A percentile compares a stretch with the other conserved stretches of the same genome.
Conservation (phyloP, 2,113 vertebrate genomes). For the Epinephelus lanceolatus region DNA sequence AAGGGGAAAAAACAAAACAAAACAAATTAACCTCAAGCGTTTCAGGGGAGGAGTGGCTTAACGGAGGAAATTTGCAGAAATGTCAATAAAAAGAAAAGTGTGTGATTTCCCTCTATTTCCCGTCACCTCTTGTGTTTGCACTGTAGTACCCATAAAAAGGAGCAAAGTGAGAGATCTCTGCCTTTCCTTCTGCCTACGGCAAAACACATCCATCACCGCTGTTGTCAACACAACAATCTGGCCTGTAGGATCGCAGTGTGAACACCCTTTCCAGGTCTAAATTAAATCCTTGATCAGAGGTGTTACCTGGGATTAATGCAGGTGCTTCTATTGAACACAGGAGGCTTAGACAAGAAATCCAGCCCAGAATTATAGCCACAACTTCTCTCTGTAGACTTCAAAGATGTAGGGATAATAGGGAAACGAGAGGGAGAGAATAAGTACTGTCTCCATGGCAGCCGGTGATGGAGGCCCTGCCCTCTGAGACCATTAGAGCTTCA, state of each 20-base stretch:
- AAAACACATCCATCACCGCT: slow-evolving; percentile 73
- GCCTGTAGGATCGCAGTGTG: slow-evolving; percentile 58
- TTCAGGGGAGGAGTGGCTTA: slow-evolving; percentile 8
- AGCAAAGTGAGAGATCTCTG: slow-evolving; percentile 60
- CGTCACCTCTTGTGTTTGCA: slow-evolving; percentile 32
- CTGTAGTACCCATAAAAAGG: slow-evolving; percentile 8
- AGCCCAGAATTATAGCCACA: slow-evolving; percentile 47
- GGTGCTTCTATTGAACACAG: slow-evolving; percentile 51
- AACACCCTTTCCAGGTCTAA: slow-evolving; percentile 70
- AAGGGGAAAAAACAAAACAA: not conserved
- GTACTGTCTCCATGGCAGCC: slow-evolving; percentile 62
- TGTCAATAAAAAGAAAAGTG: slow-evolving; percentile 40
- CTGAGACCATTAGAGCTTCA: slow-evolving; percentile 35
- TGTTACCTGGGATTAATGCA: slow-evolving; percentile 80
- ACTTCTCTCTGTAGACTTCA: slow-evolving; percentile 46
- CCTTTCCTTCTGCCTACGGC: slow-evolving; percentile 46
- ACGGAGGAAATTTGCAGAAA: slow-evolving; percentile 35
- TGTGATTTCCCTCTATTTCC: slow-evolving; percentile 37
- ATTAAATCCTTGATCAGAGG: slow-evolving; percentile 80
- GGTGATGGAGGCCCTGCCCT: slow-evolving; percentile 49
- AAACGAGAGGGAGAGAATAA: slow-evolving; percentile 34
- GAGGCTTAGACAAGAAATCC: slow-evolving; percentile 47
- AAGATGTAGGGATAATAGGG: slow-evolving; percentile 51
- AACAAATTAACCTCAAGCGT: slow-evolving; percentile 24
- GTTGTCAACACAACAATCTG: slow-evolving; percentile 76